phyloP scores from a whole-genome alignment of 2,888 invertebrate genomes.

The Lycia hirtaria region DNA sequence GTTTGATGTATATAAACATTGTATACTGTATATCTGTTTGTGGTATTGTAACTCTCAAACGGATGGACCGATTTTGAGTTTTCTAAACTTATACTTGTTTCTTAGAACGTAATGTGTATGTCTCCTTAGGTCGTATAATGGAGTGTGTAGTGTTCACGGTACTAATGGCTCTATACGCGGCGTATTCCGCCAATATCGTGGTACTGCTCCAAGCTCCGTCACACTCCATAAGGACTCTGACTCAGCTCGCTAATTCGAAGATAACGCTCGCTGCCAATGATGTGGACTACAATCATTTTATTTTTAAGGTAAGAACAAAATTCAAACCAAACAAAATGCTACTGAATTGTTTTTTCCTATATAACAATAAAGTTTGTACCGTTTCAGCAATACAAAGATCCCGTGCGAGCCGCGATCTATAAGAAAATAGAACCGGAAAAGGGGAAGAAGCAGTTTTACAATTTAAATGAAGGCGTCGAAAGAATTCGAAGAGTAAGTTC shows the following conservation, averaged over 20 bases:
- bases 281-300: conserved; percentile 85
- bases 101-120: too few relatives aligned
- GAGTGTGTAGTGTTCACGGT: conserved; percentile 63
- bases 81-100: too few relatives aligned
- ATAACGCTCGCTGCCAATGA: conserved; percentile 86
- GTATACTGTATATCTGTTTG: too few relatives aligned
- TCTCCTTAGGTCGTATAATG: conserved; percentile 65
- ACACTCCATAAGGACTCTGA: conserved; percentile 80
- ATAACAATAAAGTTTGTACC: background rate
- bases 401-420: conserved; percentile 56
- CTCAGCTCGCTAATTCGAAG: conserved; percentile 84
- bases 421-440: conserved; percentile 67
- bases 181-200: conserved; percentile 89
- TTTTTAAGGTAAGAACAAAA: conserved; percentile 79
- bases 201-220: conserved; percentile 88
- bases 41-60: too few relatives aligned
- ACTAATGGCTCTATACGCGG: conserved; percentile 86
- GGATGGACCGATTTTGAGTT: too few relatives aligned
- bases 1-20: too few relatives aligned
- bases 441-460: conserved; percentile 62
- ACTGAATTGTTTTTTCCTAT: background rate
- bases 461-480: conserved; percentile 69
- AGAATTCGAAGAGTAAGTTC: conserved; percentile 63
- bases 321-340: background rate
- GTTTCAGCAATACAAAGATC: conserved; percentile 55